Base-by-base conservation (phyloP, 1,140 invertebrate species). In the Sarcophaga peregrina region DNA sequence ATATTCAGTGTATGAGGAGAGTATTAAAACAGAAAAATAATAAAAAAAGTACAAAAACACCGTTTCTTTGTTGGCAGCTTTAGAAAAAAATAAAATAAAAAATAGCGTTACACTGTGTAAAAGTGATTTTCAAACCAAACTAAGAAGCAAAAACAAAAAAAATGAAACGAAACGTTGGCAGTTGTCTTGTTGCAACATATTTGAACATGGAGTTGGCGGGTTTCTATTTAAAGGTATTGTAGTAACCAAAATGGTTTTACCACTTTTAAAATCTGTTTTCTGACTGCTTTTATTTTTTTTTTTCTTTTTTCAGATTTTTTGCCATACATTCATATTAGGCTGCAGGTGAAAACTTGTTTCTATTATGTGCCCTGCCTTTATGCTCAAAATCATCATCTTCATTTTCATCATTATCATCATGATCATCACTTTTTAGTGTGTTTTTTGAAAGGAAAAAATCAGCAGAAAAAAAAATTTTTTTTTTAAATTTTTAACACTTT, bases 291-390 rank as follows among this genome's bases (percentile, higher is more conserved):
- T 5, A 48, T 8, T 8, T 5, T 48, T 47, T 7, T n/a, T n/a
- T n/a, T n/a, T n/a, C n/a, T n/a, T n/a, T n/a, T n/a, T n/a, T n/a
- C n/a, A n/a, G n/a, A n/a, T n/a, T n/a, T 58, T 58, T n/a, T n/a
- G 15, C 45, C 17, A 25, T 62, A 25, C 20, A 72, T 20, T 25
- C 9, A 20, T 20, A 0, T 25, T 20, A 72, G 2, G 37, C 20
- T 72, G n/a, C 74, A 76, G 74, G 74, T 76, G 74, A 76, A 76
- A 76, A 76, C 74, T 76, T 46, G 74, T 76, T 74, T 68, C 25
- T 68, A 72, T 72, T 72, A 25, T 72, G 8, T 9, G 20, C 37
- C 20, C 62, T 20, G 17, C 37, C 37, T 72, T 72, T 25, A 72
- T 47, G 74, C 74, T 46, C 47, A 13, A n/a, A 17, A 25, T 8